phyloP scores from a whole-genome alignment of 2,113 vertebrate species.

The Trinectes maculatus region DNA sequence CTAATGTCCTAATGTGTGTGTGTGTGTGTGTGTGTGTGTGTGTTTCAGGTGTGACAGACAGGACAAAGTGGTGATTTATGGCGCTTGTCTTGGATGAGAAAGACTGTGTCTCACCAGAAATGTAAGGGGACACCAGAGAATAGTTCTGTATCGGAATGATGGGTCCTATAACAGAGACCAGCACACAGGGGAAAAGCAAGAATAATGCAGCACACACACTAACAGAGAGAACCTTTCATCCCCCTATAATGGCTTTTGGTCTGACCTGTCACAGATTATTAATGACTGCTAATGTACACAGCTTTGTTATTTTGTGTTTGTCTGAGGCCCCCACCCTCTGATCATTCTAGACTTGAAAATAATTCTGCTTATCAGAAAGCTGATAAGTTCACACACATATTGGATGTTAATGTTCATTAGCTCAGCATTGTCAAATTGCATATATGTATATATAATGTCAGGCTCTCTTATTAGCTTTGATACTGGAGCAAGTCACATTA shows the following conservation, averaged over 20 bases:
- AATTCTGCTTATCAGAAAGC: slow-evolving; percentile 13
- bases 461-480: too few relatives aligned
- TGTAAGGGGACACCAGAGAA: slow-evolving; percentile 56
- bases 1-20: neutral
- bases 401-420: neutral
- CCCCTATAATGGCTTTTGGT: slow-evolving; percentile 61
- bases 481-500: neutral
- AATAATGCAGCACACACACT: slow-evolving; percentile 57
- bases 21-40: neutral
- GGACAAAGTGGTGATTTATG: slow-evolving; percentile 69
- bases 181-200: slow-evolving; percentile 43
- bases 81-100: slow-evolving; percentile 49
- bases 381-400: neutral
- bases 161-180: slow-evolving; percentile 48
- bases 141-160: slow-evolving; percentile 44
- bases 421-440: neutral
- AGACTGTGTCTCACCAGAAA: slow-evolving; percentile 54
- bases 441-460: too few relatives aligned
- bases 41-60: slow-evolving; percentile 53
- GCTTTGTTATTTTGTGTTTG: slow-evolving; percentile 55
- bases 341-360: slow-evolving; percentile 19
- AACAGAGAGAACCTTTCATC: slow-evolving; percentile 56
- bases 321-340: slow-evolving; percentile 50
- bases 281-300: slow-evolving; percentile 73
- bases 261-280: slow-evolving; percentile 72